Percentiles rank a stretch among this genome's conserved stretches.
Evolutionary conservation across 2,797 vertebrate genomes (phyloP).

Genomic region (Pelobates cultripes): DNA sequence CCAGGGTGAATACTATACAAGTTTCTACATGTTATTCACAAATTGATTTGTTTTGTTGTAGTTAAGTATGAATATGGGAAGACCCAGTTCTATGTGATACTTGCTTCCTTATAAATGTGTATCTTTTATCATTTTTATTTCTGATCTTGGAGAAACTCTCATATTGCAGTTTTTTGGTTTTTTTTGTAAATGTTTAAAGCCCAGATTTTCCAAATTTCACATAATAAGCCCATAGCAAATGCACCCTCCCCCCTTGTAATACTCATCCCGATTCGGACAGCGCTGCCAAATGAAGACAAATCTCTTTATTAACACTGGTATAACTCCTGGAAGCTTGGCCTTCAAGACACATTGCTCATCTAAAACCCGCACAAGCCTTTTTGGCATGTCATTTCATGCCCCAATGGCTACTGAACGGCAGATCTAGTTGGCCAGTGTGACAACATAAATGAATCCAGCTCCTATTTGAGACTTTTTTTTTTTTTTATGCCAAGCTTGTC

Average conservation of each 20-base stretch:
- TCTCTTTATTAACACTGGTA: constrained; percentile 50
- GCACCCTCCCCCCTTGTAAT: background rate
- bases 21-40: too few relatives aligned
- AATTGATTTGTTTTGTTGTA: too few relatives aligned
- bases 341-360: constrained; percentile 54
- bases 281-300: constrained; percentile 54
- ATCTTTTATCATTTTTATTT: too few relatives aligned
- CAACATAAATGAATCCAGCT: constrained; percentile 48
- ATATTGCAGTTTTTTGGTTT: too few relatives aligned
- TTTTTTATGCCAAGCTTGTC: constrained; percentile 12
- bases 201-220: background rate
- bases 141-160: too few relatives aligned
- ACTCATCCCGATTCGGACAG: constrained; percentile 51
- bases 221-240: background rate
- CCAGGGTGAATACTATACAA: too few relatives aligned
- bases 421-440: constrained; percentile 42
- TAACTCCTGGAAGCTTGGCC: constrained; percentile 46
- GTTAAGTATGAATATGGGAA: too few relatives aligned
- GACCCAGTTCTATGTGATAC: too few relatives aligned
- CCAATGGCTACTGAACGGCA: constrained; percentile 49
- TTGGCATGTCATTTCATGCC: constrained; percentile 55
- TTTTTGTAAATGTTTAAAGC: too few relatives aligned
- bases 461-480: constrained; percentile 6
- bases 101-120: too few relatives aligned
- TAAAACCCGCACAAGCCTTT: constrained; percentile 48